Percentiles rank a stretch among this genome's conserved stretches.
Conservation (phyloP, 2,888 invertebrate genomes). For the Rhorus exstirpatorius region DNA sequence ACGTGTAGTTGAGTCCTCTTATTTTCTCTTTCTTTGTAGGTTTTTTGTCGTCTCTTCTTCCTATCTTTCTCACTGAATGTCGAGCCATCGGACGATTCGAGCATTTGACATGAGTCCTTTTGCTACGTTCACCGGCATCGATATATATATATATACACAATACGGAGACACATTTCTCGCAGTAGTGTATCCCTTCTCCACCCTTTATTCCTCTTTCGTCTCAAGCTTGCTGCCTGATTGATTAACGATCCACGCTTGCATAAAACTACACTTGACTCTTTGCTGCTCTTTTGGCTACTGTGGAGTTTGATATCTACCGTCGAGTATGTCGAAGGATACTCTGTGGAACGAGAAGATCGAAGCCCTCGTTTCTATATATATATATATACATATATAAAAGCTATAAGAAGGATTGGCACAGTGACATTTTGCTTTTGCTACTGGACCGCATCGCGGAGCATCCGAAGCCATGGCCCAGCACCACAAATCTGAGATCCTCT, state of each 20-base stretch:
- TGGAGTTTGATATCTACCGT: slow-evolving; percentile 12
- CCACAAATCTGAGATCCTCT: neutral
- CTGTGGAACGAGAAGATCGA: neutral
- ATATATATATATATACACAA: neutral
- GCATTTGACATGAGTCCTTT: slow-evolving; percentile 45
- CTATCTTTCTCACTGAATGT: slow-evolving; percentile 40
- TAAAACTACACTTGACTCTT: slow-evolving; percentile 75
- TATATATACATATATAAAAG: slow-evolving; percentile 20
- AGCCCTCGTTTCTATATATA: neutral
- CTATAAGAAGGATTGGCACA: slow-evolving; percentile 38
- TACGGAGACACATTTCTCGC: slow-evolving; percentile 13
- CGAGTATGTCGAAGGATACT: neutral
- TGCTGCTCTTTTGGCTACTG: slow-evolving; percentile 33
- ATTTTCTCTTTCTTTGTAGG: slow-evolving; percentile 6
- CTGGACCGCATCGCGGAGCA: slow-evolving; percentile 19
- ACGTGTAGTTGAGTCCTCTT: neutral
- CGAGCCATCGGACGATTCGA: slow-evolving; percentile 36
- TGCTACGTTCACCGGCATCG: neutral
- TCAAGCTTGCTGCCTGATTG: slow-evolving; percentile 77
- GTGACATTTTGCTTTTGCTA: slow-evolving; percentile 28
- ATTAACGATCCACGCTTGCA: slow-evolving; percentile 83
- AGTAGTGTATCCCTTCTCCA: slow-evolving; percentile 9
- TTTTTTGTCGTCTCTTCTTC: neutral
- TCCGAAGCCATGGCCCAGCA: neutral
- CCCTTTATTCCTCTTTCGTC: slow-evolving; percentile 49